Conservation (phyloP, 1,140 invertebrate genomes). For the Macrocentrus cingulum region DNA sequence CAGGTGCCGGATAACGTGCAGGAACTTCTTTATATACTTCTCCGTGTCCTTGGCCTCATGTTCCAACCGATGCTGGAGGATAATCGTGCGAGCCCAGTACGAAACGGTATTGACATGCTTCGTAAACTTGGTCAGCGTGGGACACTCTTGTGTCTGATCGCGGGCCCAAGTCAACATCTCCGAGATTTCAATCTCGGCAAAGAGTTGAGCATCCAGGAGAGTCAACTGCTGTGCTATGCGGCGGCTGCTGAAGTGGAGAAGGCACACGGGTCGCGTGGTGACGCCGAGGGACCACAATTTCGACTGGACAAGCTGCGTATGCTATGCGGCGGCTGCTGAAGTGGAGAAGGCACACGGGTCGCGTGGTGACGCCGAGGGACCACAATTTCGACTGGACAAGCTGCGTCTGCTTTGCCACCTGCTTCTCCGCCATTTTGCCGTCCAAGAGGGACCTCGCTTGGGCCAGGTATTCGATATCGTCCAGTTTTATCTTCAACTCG, state of each 20-base stretch:
- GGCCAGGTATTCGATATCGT: too few species aligned
- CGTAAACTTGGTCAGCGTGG: conserved; percentile 95
- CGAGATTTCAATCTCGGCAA: conserved; percentile 94
- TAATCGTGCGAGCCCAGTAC: conserved; percentile 76
- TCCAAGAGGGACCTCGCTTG: conserved; percentile 85
- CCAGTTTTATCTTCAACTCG: conserved; percentile 80
- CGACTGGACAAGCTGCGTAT: too few species aligned
- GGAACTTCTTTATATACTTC: conserved; percentile 93
- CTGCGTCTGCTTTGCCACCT: conserved; percentile 67
- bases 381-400: conserved; percentile 54
- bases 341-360: conserved; percentile 69
- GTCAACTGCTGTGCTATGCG: conserved; percentile 98
- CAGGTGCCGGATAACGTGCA: conserved; percentile 98
- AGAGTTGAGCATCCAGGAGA: conserved; percentile 90
- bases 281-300: too few species aligned
- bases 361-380: conserved; percentile 58
- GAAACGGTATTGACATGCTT: conserved; percentile 99
- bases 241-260: conserved; percentile 91
- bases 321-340: too few species aligned
- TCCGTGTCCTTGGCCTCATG: conserved; percentile 92
- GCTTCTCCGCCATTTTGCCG: conserved; percentile 89
- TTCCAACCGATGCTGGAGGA: conserved; percentile 70
- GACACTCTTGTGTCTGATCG: conserved; percentile 95
- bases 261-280: too few species aligned
- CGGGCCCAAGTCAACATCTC: conserved; percentile 96